A percentile compares a stretch with the other conserved stretches of the same genome.
phyloP scores from a whole-genome alignment of 92 coral and sea anemone genomes.

The Actinernus sp. region DNA sequence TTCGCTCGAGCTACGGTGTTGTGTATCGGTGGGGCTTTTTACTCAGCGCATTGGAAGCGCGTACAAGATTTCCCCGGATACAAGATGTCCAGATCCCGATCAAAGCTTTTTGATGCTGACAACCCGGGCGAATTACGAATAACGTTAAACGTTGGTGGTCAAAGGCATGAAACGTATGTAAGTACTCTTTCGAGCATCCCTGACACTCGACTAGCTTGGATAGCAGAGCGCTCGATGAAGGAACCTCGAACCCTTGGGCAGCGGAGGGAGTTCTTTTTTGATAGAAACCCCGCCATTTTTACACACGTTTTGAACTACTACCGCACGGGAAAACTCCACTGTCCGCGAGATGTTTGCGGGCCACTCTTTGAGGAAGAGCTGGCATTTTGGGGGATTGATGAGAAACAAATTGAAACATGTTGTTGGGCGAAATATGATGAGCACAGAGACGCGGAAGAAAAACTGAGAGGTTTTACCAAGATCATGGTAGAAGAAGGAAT shows the following conservation, averaged over 20 bases:
- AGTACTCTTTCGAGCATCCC: conserved; percentile 92
- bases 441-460: conserved; percentile 96
- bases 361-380: conserved; percentile 97
- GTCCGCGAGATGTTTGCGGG: conserved; percentile 98
- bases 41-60: no score
- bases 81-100: conserved; percentile 86
- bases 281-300: conserved; percentile 92
- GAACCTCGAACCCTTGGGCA: conserved; percentile 88
- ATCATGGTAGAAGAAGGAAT: conserved; percentile 75
- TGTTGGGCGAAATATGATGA: conserved; percentile 99
- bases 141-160: conserved; percentile 94
- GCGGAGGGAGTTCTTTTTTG: conserved; percentile 92
- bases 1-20: no score
- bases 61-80: no score
- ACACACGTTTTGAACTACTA: conserved; percentile 94
- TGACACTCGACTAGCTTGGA: conserved; percentile 96
- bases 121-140: conserved; percentile 91
- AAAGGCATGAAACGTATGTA: conserved; percentile 93
- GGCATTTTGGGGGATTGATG: conserved; percentile 95
- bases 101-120: conserved; percentile 85
- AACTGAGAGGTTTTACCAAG: conserved; percentile 86
- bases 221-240: conserved; percentile 83
- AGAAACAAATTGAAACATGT: conserved; percentile 94
- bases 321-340: conserved; percentile 96
- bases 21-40: no score